Conservation (phyloP, 1,140 invertebrate species). For the Choristoneura fumiferana region DNA sequence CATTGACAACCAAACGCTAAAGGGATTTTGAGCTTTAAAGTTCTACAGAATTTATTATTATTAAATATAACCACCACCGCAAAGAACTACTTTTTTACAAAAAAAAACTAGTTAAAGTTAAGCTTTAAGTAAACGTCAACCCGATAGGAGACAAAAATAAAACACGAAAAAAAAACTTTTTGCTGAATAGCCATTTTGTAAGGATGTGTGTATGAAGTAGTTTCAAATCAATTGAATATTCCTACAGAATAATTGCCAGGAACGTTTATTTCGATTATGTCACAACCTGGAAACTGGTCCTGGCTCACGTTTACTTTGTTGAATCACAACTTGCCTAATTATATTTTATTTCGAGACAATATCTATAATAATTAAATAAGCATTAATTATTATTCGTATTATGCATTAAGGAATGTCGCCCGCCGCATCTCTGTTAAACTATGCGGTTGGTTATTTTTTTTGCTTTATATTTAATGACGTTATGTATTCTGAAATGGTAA, state of each 20-base stretch:
- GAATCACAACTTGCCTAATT: not conserved
- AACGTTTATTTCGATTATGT: too few species aligned
- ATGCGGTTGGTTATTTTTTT: slow-evolving; percentile 61
- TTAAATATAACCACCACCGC: slow-evolving; percentile 2
- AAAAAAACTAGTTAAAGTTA: not conserved
- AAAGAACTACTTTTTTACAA: too few species aligned
- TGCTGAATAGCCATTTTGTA: too few species aligned
- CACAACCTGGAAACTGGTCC: too few species aligned
- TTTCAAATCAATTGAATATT: too few species aligned
- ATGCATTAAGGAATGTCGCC: slow-evolving; percentile 7
- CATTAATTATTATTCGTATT: slow-evolving; percentile 9
- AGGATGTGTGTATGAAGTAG: too few species aligned
- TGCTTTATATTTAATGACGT: slow-evolving; percentile 66
- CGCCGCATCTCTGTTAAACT: slow-evolving; percentile 3
- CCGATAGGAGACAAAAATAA: too few species aligned
- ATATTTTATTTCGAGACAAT: not conserved
- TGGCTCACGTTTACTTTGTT: not conserved
- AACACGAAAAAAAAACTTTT: too few species aligned
- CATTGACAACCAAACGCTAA: not conserved
- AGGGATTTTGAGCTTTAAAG: not conserved
- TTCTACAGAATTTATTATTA: not conserved
- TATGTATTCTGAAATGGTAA: slow-evolving; percentile 74
- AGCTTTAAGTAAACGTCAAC: too few species aligned
- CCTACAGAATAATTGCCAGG: too few species aligned
- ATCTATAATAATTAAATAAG: not conserved